A percentile compares a stretch with the other conserved stretches of the same genome.
Evolutionary conservation across 30 jellyfish, hydroid and myxozoan species (phyloP).

Genomic region (Aurelia coerulea): DNA sequence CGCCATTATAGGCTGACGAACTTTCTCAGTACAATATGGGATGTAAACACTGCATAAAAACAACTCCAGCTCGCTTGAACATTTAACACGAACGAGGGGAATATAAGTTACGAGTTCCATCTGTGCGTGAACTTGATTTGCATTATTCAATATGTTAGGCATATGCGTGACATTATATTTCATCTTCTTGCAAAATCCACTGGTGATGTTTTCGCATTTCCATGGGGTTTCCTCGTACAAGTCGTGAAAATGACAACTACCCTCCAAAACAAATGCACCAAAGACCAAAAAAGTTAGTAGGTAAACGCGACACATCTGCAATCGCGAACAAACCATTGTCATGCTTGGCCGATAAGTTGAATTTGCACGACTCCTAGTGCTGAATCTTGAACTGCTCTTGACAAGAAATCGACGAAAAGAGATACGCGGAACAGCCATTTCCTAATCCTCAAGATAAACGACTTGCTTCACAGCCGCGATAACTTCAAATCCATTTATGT

Average conservation of each 20-base stretch:
- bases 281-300: conserved; percentile 48
- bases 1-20: conserved; percentile 78
- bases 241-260: conserved; percentile 63
- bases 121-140: conserved; percentile 69
- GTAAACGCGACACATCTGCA: conserved; percentile 67
- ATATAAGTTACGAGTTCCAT: conserved; percentile 63
- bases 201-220: conserved; percentile 87
- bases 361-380: conserved; percentile 26
- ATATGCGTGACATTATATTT: conserved; percentile 86
- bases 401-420: conserved; percentile 1
- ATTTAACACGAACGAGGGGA: conserved; percentile 68
- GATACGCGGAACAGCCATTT: conserved; percentile 28
- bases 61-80: conserved; percentile 87
- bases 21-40: conserved; percentile 90
- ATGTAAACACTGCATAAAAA: conserved; percentile 87
- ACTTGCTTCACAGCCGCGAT: conserved; percentile 77
- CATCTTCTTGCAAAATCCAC: conserved; percentile 76
- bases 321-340: conserved; percentile 44
- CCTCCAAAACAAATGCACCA: conserved; percentile 69
- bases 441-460: conserved; percentile 78
- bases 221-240: conserved; percentile 70
- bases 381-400: conserved; percentile 20
- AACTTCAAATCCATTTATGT: conserved; percentile 83
- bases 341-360: conserved; percentile 30
- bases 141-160: conserved; percentile 61